A percentile compares a stretch with the other conserved stretches of the same genome.
These are phyloP conservation scores for Mus caroli DNA, from an alignment of 2,797 vertebrate species.

Conservation along the genomic window DNA sequence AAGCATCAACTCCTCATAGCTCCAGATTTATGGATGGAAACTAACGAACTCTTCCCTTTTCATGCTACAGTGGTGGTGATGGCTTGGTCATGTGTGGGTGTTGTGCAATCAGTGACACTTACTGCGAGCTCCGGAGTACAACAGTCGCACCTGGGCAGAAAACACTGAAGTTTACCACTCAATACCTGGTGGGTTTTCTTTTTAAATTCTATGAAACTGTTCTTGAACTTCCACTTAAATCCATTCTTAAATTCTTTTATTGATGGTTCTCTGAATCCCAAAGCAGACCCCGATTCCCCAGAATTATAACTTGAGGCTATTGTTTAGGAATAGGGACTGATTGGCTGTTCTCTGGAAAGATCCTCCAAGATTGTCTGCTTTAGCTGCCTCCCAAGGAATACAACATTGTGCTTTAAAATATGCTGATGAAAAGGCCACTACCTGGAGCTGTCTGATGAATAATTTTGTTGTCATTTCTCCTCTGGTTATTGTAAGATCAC, in stretches of 20 bases:
- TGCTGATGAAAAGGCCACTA: neutral
- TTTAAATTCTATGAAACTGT: neutral
- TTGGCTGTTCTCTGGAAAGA: neutral
- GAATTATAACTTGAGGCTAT: neutral
- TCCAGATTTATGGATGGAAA: neutral
- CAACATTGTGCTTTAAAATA: slow-evolving; percentile 34
- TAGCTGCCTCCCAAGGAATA: neutral
- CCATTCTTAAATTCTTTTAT: neutral
- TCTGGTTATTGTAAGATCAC: neutral
- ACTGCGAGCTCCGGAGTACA: neutral
- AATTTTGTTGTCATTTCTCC: neutral
- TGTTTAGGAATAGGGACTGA: neutral
- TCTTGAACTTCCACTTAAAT: neutral
- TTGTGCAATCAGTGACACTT: neutral
- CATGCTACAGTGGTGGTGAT: neutral
- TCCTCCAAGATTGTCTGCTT: neutral
- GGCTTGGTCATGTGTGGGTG: neutral
- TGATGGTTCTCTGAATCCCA: neutral
- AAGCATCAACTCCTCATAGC: neutral
- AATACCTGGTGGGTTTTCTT: neutral
- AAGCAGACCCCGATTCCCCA: neutral
- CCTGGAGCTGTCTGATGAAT: neutral
- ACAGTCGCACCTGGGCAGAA: neutral
- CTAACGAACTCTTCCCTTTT: neutral
- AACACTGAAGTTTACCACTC: neutral